Conservation (phyloP, 2,797 vertebrate species). For the Acestrorhynchus altus region DNA sequence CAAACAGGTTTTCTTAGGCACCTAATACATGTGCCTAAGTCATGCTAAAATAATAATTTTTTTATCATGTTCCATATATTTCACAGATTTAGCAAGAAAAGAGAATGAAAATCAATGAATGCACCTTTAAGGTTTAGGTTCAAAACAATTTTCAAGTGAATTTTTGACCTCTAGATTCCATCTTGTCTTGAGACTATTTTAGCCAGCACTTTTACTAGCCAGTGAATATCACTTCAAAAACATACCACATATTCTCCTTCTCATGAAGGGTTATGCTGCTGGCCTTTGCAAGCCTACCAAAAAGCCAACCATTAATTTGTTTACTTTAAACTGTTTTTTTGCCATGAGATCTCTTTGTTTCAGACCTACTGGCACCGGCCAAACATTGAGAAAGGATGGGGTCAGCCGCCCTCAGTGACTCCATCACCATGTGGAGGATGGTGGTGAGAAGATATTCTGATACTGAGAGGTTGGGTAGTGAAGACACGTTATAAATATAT, state of each 20-base stretch:
- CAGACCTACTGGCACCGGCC: constrained; percentile 65
- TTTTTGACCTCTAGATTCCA: constrained; percentile 46
- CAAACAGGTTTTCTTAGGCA: too few species aligned
- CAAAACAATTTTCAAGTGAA: constrained; percentile 46
- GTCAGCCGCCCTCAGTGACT: constrained; percentile 56
- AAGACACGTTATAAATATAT: neutral
- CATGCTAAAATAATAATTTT: too few species aligned
- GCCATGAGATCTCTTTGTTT: constrained; percentile 57
- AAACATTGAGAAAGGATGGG: constrained; percentile 54
- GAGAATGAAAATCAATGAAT: too few species aligned
- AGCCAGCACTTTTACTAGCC: constrained; percentile 40
- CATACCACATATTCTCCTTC: constrained; percentile 53
- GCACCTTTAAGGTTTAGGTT: constrained; percentile 12
- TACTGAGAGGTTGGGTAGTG: constrained; percentile 23
- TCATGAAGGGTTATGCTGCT: constrained; percentile 61
- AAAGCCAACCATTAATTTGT: constrained; percentile 69
- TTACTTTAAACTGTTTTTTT: constrained; percentile 66
- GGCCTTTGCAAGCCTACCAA: constrained; percentile 47
- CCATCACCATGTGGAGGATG: neutral
- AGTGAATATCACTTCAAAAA: constrained; percentile 64
- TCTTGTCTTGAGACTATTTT: neutral
- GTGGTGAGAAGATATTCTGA: too few species aligned
- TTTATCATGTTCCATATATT: too few species aligned
- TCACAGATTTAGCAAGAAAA: too few species aligned
- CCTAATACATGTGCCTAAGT: too few species aligned